These are phyloP conservation scores for Emydoidea blandingii DNA, from an alignment of 2,797 vertebrate species.

Conservation along the genomic window DNA sequence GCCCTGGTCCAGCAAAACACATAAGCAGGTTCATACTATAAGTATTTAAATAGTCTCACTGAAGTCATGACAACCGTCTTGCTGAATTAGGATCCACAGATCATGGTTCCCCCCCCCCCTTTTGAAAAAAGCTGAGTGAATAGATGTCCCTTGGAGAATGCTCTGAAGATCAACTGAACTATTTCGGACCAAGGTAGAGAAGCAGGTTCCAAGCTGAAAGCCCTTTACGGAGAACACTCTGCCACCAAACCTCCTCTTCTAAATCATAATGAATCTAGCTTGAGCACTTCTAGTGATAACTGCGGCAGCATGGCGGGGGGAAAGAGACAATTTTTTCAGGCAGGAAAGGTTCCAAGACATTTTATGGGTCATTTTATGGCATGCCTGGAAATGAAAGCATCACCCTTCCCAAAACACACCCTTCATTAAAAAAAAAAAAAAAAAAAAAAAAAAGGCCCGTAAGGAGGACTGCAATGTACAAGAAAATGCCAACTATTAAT, in stretches of 20 bases:
- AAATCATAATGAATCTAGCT: neutral
- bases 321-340: neutral
- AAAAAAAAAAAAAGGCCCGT: neutral
- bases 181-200: neutral
- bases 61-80: neutral
- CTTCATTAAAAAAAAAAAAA: neutral
- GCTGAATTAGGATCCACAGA: neutral
- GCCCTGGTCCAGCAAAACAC: neutral
- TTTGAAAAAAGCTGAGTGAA: neutral
- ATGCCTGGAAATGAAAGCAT: no score
- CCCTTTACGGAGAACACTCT: neutral
- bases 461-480: neutral
- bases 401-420: no score
- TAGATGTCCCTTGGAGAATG: neutral
- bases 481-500: neutral
- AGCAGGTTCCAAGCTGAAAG: neutral
- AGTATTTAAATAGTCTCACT: neutral
- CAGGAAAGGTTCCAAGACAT: neutral
- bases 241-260: neutral
- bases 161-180: neutral
- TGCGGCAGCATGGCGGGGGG: neutral
- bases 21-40: no score
- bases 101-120: rapidly evolving
- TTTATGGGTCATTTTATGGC: neutral
- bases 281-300: neutral